phyloP scores from a whole-genome alignment of 2,797 vertebrate genomes.

The Nothura maculosa region DNA sequence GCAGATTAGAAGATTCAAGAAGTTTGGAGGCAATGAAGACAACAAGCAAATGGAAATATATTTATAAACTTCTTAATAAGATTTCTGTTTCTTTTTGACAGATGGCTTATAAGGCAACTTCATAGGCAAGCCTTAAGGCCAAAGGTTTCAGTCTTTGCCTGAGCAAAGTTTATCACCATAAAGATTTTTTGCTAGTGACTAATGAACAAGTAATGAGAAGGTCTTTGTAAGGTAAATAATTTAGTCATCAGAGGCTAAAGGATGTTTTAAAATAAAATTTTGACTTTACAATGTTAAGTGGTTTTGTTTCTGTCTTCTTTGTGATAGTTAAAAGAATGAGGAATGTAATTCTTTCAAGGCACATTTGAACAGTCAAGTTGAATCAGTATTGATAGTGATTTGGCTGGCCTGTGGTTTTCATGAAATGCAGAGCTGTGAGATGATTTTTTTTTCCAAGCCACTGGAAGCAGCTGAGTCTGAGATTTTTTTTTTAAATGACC shows the following conservation, averaged over 20 bases:
- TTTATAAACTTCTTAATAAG: background rate
- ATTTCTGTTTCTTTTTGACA: background rate
- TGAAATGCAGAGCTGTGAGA: background rate
- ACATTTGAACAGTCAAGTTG: background rate
- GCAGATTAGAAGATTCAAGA: background rate
- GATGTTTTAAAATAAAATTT: background rate
- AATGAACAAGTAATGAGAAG: background rate
- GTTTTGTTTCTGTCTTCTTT: background rate
- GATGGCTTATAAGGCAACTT: background rate
- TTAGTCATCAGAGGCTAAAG: background rate
- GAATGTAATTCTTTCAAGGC: background rate
- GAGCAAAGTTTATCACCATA: background rate
- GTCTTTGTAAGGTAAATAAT: background rate
- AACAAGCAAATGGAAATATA: background rate
- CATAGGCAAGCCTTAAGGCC: background rate
- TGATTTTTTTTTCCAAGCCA: background rate
- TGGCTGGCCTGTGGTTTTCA: background rate
- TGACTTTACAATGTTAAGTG: background rate
- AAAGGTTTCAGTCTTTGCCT: background rate
- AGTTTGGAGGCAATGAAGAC: background rate
- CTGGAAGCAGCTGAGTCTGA: background rate
- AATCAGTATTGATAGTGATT: background rate
- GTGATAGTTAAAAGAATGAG: background rate
- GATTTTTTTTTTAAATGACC: background rate
- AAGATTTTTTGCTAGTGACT: background rate